Conservation (phyloP, 2,113 vertebrate species). For the Microtus montanus region DNA sequence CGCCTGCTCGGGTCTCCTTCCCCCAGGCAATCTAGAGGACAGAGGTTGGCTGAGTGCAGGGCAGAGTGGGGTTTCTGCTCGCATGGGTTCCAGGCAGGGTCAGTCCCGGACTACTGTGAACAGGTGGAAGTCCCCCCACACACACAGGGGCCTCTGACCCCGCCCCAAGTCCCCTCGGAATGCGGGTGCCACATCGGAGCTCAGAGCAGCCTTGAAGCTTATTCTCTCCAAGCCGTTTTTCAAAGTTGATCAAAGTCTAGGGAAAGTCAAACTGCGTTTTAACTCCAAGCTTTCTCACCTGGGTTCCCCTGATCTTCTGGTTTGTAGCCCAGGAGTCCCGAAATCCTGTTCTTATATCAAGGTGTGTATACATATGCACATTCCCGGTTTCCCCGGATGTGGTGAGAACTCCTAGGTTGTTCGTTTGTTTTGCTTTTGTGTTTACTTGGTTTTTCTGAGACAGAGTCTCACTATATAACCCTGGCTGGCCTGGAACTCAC, state of each 20-base stretch:
- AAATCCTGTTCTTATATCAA: not conserved
- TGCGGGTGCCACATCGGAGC: too few relatives aligned
- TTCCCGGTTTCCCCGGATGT: not conserved
- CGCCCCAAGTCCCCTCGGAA: not conserved
- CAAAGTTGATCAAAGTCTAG: not conserved
- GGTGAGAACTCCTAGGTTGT: not conserved
- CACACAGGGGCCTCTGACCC: not conserved
- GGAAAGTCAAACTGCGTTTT: not conserved
- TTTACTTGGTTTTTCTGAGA: not conserved
- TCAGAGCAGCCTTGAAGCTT: not conserved
- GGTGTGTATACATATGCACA: not conserved
- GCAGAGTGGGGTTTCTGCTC: not conserved
- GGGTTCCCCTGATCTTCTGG: not conserved
- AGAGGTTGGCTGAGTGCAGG: not conserved
- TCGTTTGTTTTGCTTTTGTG: not conserved
- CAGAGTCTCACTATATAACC: not conserved
- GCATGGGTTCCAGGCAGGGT: not conserved
- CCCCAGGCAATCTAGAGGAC: not conserved
- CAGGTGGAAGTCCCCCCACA: not conserved
- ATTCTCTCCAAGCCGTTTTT: not conserved
- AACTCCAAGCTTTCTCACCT: not conserved
- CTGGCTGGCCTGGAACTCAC: not conserved
- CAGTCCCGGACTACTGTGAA: not conserved
- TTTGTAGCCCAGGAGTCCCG: not conserved
- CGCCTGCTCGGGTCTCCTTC: not conserved